Conservation (phyloP, 2,113 vertebrate genomes). For the Perccottus glenii region DNA sequence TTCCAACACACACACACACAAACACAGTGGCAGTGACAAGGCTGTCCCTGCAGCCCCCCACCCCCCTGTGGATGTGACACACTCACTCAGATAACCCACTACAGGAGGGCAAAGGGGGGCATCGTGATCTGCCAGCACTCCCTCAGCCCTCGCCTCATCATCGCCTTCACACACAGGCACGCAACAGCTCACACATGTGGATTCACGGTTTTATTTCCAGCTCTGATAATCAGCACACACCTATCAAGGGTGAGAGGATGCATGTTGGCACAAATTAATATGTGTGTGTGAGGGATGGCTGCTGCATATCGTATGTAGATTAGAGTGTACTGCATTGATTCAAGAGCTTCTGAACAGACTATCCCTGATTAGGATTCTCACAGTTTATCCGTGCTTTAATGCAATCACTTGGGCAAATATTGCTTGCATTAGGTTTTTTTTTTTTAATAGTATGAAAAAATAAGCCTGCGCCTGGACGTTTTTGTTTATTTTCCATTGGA, state of each 20-base stretch:
- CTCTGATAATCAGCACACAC: conserved; percentile 41
- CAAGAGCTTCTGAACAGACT: conserved; percentile 8
- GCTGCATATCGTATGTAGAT: conserved; percentile 27
- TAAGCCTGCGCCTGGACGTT: conserved; percentile 19
- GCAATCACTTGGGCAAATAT: conserved; percentile 17
- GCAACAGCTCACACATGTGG: conserved; percentile 8
- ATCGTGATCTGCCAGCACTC: conserved; percentile 54
- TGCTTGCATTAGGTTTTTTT: background rate
- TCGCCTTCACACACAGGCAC: conserved; percentile 29
- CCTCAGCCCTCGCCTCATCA: conserved; percentile 38
- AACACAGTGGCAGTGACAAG: conserved; percentile 43
- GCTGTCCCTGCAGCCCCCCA: conserved; percentile 40
- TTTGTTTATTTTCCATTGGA: conserved; percentile 5
- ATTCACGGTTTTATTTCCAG: conserved; percentile 27
- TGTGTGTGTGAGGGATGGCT: conserved; percentile 3
- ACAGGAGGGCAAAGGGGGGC: conserved; percentile 44
- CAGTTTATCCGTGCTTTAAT: conserved; percentile 26
- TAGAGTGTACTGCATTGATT: conserved; percentile 21
- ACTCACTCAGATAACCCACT: conserved; percentile 64
- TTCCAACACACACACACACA: conserved; percentile 33
- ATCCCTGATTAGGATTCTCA: conserved; percentile 28
- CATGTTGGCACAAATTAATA: conserved; percentile 33
- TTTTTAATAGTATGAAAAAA: too few species aligned
- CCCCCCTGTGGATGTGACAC: conserved; percentile 61
- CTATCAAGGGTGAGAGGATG: conserved; percentile 50